Base-by-base conservation (phyloP, 2,888 invertebrate species). In the Cosmia pyralina region DNA sequence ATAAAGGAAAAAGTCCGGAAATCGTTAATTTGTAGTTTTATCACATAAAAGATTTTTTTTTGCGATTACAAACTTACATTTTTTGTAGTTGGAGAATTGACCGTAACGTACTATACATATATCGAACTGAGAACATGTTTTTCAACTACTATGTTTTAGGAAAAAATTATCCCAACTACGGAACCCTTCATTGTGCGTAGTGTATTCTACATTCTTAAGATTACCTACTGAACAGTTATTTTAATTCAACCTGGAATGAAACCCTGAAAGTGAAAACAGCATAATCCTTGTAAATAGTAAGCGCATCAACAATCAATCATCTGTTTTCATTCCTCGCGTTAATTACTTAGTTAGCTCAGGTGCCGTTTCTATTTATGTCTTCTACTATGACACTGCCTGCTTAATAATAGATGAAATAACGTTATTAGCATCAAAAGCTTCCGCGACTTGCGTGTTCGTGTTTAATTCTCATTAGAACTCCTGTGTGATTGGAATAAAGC, bases 381-480 rank as follows among this genome's bases (percentile, higher is more conserved):
- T 58, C 72, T 75, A 46, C 70, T 74, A 75, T 67, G 70, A 60
- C 74, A 73, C 75, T 69, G 52, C 67, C 72, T 82, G 65, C 68
- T 84, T 76, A 84, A 84, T 85, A 78, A 80, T 76, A 82, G 84
- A 85, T 83, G 83, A 85, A 87, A 89, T 87, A 86, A 86, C 81
- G 82, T 87, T 86, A 88, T 90, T 89, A 89, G 86, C 86, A 85
- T 86, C 72, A 79, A 86, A 81, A 82, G 79, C 88, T 90, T 89
- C 87, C 86, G 87, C 81, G 80, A 86, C 85, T 87, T 88, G 86
- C 87, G 77, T 73, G 85, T 89, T 89, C 90, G 88, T 90, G 90
- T 85, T 87, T 83, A 82, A 84, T 80, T 86, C 87, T 89, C 89
- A 91, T 91, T 91, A 90, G 78, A 79, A 76, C 62, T 75, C 76